These are phyloP conservation scores for Nannospalax galili DNA, from an alignment of 2,113 vertebrate species.

Conservation along the genomic window DNA sequence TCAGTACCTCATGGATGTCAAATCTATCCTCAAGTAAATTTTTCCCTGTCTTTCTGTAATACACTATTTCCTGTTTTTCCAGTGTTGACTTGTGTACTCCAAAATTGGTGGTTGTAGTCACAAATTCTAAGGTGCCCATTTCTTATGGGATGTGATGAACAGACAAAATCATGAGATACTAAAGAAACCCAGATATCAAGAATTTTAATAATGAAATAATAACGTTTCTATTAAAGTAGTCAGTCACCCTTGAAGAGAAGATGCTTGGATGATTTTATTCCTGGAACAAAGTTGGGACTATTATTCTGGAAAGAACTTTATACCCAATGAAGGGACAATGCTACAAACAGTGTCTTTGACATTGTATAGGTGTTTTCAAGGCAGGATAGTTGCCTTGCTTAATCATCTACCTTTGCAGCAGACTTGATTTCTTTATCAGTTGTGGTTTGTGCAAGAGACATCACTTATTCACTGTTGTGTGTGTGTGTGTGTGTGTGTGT, in stretches of 20 bases:
- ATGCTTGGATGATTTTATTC: neutral
- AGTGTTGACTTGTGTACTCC: neutral
- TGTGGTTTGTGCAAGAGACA: neutral
- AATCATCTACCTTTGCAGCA: neutral
- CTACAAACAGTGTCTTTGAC: conserved; percentile 39
- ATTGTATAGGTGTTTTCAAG: neutral
- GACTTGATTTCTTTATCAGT: neutral
- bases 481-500: conserved; percentile 19
- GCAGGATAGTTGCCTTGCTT: neutral
- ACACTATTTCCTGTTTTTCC: conserved; percentile 58
- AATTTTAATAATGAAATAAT: conserved; percentile 2
- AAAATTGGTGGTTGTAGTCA: conserved; percentile 20
- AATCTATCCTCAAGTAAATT: conserved; percentile 29
- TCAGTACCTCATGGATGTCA: neutral
- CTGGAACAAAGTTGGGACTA: neutral
- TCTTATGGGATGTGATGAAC: conserved; percentile 2
- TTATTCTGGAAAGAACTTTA: neutral
- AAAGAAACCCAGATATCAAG: neutral
- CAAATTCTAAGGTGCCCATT: conserved; percentile 44
- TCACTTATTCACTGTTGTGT: neutral
- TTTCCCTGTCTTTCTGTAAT: neutral
- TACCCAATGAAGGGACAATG: neutral
- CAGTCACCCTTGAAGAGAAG: neutral
- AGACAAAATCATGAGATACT: conserved; percentile 9
- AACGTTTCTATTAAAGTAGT: neutral